Evolutionary conservation across 1,140 invertebrate species (phyloP).

Genomic region (Lepidostoma basale): DNA sequence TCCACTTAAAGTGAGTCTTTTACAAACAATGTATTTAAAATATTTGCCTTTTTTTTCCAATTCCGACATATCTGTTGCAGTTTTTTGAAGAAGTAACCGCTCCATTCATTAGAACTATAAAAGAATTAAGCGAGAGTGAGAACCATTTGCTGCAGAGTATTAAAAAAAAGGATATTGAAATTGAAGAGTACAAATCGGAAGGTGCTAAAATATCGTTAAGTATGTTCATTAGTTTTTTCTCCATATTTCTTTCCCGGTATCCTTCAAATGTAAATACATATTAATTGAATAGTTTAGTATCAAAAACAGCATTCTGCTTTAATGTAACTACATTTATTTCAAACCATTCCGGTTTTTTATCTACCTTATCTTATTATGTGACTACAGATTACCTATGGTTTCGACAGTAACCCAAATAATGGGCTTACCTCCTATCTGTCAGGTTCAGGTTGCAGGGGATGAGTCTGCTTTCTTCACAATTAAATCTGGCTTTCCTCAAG

Average conservation of each 20-base stretch:
- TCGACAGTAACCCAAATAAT: too few relatives aligned
- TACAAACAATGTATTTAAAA: neutral
- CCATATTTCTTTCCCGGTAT: too few relatives aligned
- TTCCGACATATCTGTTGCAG: slow-evolving; percentile 24
- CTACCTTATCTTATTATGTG: too few relatives aligned
- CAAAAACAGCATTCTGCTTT: too few relatives aligned
- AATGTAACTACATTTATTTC: too few relatives aligned
- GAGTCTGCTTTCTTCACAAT: neutral
- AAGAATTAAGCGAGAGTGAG: slow-evolving; percentile 33
- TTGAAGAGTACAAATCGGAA: slow-evolving; percentile 41
- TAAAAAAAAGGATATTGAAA: slow-evolving; percentile 43
- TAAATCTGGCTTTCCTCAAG: neutral
- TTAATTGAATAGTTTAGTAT: too few relatives aligned
- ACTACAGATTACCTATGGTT: too few relatives aligned
- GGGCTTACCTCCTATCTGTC: too few relatives aligned
- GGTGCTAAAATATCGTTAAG: slow-evolving; percentile 36
- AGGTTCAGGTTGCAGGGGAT: neutral
- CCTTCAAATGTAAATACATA: too few relatives aligned
- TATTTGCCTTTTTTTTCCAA: neutral
- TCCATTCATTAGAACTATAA: slow-evolving; percentile 30
- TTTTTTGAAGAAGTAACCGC: slow-evolving; percentile 39
- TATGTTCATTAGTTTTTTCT: too few relatives aligned
- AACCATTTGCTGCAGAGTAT: slow-evolving; percentile 25
- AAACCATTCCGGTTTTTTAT: too few relatives aligned
- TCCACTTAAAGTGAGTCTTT: slow-evolving; percentile 23